Evolutionary conservation across 2,797 vertebrate species (phyloP).

Genomic region (Eulemur mongoz): DNA sequence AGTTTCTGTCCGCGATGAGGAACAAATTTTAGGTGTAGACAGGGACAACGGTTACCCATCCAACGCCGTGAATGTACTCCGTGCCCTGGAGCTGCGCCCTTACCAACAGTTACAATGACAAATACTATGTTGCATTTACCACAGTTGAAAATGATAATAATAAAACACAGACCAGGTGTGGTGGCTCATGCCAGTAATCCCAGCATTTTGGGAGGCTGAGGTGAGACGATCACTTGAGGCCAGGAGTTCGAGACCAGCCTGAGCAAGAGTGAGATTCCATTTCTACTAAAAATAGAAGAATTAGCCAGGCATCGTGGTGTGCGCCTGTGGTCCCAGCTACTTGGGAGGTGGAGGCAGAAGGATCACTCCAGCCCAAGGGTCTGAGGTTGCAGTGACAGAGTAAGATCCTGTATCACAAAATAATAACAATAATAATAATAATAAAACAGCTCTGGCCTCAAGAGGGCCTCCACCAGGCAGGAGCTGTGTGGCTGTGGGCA

Average conservation of each 20-base stretch:
- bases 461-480: fast-evolving
- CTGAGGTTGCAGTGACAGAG: too few species aligned
- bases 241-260: background rate
- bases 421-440: background rate
- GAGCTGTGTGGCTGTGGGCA: background rate
- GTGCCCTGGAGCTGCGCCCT: background rate
- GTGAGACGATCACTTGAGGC: background rate
- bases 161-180: background rate
- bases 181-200: background rate
- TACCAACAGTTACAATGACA: background rate
- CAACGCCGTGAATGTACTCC: fast-evolving
- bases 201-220: background rate
- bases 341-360: too few species aligned
- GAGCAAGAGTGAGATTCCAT: background rate
- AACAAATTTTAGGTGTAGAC: fast-evolving
- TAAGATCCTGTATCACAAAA: too few species aligned
- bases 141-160: background rate
- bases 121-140: background rate
- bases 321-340: background rate
- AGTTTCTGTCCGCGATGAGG: background rate
- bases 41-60: fast-evolving
- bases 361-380: too few species aligned
- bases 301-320: background rate
- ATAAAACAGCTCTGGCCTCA: background rate
- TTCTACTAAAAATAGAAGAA: background rate